phyloP scores from a whole-genome alignment of 2,888 invertebrate genomes.

The Lucinisca nassula region DNA sequence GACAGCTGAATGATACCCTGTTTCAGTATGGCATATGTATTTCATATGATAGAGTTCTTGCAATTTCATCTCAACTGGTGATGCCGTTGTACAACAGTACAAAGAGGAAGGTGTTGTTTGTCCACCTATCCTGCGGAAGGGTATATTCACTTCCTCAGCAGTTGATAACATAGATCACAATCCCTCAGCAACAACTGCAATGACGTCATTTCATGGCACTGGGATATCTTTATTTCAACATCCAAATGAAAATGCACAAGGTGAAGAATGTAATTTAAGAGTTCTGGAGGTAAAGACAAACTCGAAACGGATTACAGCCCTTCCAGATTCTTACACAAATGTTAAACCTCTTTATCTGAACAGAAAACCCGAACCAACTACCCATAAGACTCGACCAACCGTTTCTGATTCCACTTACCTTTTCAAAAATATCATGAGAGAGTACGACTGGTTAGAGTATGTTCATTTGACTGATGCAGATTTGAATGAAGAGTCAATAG shows the following conservation, averaged over 20 bases:
- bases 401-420: background rate
- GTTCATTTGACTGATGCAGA: background rate
- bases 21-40: slow-evolving; percentile 62
- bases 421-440: background rate
- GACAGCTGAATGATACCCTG: too few relatives aligned
- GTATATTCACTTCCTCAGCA: slow-evolving; percentile 70
- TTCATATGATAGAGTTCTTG: slow-evolving; percentile 71
- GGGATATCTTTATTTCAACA: slow-evolving; percentile 69
- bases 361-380: background rate
- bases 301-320: background rate
- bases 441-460: background rate
- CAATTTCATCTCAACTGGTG: slow-evolving; percentile 64
- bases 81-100: slow-evolving; percentile 48
- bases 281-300: background rate
- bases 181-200: slow-evolving; percentile 55
- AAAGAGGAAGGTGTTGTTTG: slow-evolving; percentile 52
- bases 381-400: too few relatives aligned
- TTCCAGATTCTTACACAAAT: background rate
- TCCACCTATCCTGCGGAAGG: slow-evolving; percentile 40
- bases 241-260: slow-evolving; percentile 29
- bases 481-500: background rate
- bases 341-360: background rate
- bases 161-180: slow-evolving; percentile 74
- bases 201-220: slow-evolving; percentile 62
- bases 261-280: background rate